A percentile compares a stretch with the other conserved stretches of the same genome.
Conservation (phyloP, 2,888 invertebrate species). For the Clusia tigrina region DNA sequence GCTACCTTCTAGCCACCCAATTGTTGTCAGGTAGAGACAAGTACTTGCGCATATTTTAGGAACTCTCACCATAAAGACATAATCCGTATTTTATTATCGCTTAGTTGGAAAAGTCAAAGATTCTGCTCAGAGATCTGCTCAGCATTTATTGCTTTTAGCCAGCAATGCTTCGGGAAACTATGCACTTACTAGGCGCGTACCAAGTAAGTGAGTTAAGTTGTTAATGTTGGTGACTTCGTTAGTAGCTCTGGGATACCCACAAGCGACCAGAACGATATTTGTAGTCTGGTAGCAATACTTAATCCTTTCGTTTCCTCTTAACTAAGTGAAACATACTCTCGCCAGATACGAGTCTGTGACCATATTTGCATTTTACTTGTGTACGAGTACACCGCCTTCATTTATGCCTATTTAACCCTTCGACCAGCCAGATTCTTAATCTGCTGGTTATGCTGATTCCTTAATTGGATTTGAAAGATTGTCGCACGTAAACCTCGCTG, state of each 20-base stretch:
- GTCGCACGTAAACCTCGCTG: conserved; percentile 53
- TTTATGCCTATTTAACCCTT: conserved; percentile 7
- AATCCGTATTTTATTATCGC: conserved; percentile 53
- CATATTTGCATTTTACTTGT: conserved; percentile 19
- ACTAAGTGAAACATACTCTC: not conserved
- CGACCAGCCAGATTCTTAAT: too few relatives aligned
- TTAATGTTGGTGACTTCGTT: too few relatives aligned
- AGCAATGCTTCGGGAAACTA: too few relatives aligned
- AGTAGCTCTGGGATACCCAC: too few relatives aligned
- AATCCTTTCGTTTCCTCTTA: conserved; percentile 21
- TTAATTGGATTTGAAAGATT: conserved; percentile 60
- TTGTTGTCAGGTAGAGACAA: not conserved
- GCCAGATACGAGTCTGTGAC: not conserved
- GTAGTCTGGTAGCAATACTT: not conserved
- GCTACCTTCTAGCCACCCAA: not conserved
- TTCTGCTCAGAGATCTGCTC: too few relatives aligned
- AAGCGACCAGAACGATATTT: not conserved
- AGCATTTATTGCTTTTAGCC: too few relatives aligned
- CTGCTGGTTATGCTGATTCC: conserved; percentile 52
- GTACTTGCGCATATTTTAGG: conserved; percentile 21
- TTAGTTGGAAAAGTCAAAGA: conserved; percentile 61
- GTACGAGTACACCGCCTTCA: not conserved
- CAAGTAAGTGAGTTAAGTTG: not conserved
- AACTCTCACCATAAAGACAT: conserved; percentile 47
- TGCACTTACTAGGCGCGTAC: not conserved